A percentile compares a stretch with the other conserved stretches of the same genome.
These are phyloP conservation scores for Tetramorium bicarinatum DNA, from an alignment of 2,888 invertebrate genomes.

Conservation along the genomic window DNA sequence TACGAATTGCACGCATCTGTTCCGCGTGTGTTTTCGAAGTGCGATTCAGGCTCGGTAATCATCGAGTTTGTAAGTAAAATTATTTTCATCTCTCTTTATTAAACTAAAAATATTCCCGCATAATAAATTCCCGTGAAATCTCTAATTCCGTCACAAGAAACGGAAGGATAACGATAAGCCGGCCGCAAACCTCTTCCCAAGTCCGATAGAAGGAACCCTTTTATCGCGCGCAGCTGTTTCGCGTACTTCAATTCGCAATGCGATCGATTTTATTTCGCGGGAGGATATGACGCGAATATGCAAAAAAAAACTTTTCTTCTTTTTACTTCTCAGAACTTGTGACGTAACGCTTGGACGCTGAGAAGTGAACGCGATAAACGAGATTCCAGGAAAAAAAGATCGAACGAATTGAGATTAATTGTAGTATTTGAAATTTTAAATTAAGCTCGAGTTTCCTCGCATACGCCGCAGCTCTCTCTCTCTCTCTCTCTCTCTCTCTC, in stretches of 20 bases:
- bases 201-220: conserved; percentile 25
- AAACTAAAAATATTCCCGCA: not conserved
- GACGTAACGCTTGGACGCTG: not conserved
- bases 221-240: not conserved
- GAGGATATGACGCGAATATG: not conserved
- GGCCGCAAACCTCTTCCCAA: conserved; percentile 31
- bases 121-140: not conserved
- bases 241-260: not conserved
- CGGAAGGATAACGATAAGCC: conserved; percentile 8
- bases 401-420: conserved; percentile 11
- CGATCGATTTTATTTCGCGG: not conserved
- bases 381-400: not conserved
- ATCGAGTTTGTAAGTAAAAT: not conserved
- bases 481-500: not conserved
- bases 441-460: conserved; percentile 3
- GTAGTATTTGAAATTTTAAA: not conserved
- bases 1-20: conserved; percentile 59
- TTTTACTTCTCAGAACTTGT: not conserved
- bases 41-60: not conserved
- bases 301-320: not conserved
- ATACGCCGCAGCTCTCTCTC: not conserved
- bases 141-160: not conserved
- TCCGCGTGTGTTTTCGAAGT: conserved; percentile 43
- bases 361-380: not conserved
- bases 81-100: not conserved